Evolutionary conservation across 92 coral and sea anemone genomes (phyloP).

Genomic region (Parazoanthus darwini): DNA sequence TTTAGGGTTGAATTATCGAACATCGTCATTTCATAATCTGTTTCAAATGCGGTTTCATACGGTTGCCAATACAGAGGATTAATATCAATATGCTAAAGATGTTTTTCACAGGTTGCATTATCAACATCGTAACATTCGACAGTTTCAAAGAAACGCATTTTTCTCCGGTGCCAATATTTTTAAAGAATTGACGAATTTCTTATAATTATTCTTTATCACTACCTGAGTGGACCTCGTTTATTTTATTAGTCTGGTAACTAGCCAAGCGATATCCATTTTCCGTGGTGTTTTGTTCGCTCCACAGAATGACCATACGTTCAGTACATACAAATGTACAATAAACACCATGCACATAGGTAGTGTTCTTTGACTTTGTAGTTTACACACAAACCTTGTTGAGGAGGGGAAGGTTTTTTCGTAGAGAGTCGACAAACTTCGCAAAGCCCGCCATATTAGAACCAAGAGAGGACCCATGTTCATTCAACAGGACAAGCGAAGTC

Average conservation of each 20-base stretch:
- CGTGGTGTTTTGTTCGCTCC: neutral
- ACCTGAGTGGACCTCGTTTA: neutral
- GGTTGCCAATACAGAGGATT: neutral
- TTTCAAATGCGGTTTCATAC: too few species aligned
- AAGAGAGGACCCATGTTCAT: neutral
- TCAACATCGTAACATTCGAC: neutral
- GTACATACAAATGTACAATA: neutral
- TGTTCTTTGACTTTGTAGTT: neutral
- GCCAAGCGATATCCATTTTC: neutral
- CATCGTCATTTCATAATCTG: neutral
- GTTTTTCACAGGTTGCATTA: conserved; percentile 10
- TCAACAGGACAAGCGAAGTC: neutral
- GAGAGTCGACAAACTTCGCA: neutral
- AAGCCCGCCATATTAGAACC: neutral
- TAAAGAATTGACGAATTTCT: neutral
- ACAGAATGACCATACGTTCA: neutral
- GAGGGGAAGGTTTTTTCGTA: neutral
- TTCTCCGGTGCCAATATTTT: conserved; percentile 17
- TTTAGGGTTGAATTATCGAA: neutral
- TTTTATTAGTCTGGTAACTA: neutral
- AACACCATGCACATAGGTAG: neutral
- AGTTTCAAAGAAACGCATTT: neutral
- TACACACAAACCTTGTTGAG: neutral
- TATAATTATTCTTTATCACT: neutral
- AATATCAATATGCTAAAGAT: neutral